These are phyloP conservation scores for Cecropterus lyciades DNA, from an alignment of 1,140 invertebrate species.

Conservation along the genomic window DNA sequence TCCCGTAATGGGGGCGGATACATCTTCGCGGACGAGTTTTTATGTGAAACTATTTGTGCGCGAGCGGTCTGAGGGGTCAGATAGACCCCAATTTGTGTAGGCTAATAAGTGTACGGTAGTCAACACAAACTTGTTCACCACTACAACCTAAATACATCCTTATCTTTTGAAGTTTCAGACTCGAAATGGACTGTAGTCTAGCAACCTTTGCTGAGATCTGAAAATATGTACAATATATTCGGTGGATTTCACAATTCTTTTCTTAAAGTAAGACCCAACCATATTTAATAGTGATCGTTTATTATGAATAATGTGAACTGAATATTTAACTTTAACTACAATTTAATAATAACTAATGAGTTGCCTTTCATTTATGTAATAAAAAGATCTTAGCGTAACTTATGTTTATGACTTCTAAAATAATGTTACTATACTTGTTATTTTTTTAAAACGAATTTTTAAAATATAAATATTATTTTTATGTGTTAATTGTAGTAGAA, in stretches of 20 bases:
- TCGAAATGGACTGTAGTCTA: neutral
- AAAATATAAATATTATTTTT: no score
- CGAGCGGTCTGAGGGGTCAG: conserved; percentile 33
- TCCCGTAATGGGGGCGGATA: conserved; percentile 30
- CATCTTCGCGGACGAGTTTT: conserved; percentile 35
- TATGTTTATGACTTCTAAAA: no score
- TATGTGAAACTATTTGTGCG: conserved; percentile 39
- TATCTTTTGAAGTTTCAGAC: neutral
- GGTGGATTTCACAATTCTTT: conserved; percentile 7
- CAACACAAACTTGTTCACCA: conserved; percentile 11
- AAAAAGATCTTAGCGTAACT: no score
- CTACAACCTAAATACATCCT: conserved; percentile 10
- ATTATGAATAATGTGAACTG: neutral
- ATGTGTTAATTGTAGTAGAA: no score
- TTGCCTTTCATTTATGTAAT: no score
- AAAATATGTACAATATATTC: no score
- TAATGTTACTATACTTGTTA: no score
- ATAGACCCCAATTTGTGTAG: conserved; percentile 46
- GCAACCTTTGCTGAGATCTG: neutral
- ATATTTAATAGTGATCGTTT: conserved; percentile 1
- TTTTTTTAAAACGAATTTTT: no score
- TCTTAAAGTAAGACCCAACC: neutral
- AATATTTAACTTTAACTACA: neutral
- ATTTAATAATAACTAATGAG: no score
- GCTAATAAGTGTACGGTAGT: conserved; percentile 39